Evolutionary conservation across 2,888 invertebrate species (phyloP).

Genomic region (Timema cristinae): DNA sequence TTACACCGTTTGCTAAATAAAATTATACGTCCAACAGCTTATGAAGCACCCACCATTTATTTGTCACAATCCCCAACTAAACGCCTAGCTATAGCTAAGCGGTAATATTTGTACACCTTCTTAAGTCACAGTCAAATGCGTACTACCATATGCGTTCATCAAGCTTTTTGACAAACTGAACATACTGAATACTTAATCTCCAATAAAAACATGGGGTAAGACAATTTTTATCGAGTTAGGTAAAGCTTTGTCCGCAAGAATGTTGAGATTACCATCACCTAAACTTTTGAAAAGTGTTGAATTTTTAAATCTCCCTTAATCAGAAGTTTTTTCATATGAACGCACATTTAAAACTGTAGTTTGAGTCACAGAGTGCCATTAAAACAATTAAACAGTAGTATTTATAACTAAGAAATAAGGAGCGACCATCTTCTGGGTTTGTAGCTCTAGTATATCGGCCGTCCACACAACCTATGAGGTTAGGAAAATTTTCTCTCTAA

Average conservation of each 20-base stretch:
- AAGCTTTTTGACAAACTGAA: slow-evolving; percentile 21
- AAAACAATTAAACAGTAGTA: slow-evolving; percentile 29
- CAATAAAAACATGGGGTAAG: slow-evolving; percentile 18
- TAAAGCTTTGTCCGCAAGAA: background rate
- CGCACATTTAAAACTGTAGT: slow-evolving; percentile 27
- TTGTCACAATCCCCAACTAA: slow-evolving; percentile 37
- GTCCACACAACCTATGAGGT: slow-evolving; percentile 33
- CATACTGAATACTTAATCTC: slow-evolving; percentile 23
- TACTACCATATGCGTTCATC: slow-evolving; percentile 18
- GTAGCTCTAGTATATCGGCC: slow-evolving; percentile 32
- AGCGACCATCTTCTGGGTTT: slow-evolving; percentile 31
- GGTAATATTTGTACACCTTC: slow-evolving; percentile 31
- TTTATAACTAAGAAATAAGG: slow-evolving; percentile 33
- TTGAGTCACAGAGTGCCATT: slow-evolving; percentile 29
- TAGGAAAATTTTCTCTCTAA: slow-evolving; percentile 33
- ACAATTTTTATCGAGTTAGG: slow-evolving; percentile 17
- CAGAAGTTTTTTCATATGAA: slow-evolving; percentile 19
- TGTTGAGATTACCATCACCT: slow-evolving; percentile 4
- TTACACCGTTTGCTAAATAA: slow-evolving; percentile 33
- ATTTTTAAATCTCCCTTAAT: slow-evolving; percentile 13
- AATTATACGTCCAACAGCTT: slow-evolving; percentile 31
- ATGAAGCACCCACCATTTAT: slow-evolving; percentile 40
- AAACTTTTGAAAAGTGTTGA: background rate
- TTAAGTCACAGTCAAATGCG: slow-evolving; percentile 21
- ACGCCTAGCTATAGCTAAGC: slow-evolving; percentile 33